Evolutionary conservation across 2,888 invertebrate species (phyloP).

Genomic region (Kuschelorhynchus macadamiae): DNA sequence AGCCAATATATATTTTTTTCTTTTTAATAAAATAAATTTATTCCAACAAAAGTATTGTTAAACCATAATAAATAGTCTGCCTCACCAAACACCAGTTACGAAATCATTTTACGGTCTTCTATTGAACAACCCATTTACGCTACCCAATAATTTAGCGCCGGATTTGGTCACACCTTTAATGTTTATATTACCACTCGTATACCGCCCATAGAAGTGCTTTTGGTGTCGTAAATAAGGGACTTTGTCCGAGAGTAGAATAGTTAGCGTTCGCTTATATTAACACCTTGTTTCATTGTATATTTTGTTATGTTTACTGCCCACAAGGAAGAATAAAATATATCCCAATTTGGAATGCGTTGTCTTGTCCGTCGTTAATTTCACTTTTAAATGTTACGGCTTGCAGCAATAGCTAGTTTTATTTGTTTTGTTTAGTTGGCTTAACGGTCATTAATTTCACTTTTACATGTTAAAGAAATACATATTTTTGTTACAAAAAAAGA

Average conservation of each 20-base stretch:
- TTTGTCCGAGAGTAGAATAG: too few relatives aligned
- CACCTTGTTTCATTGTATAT: slow-evolving; percentile 42
- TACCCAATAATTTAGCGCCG: slow-evolving; percentile 38
- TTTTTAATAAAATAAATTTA: too few relatives aligned
- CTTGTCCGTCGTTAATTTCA: too few relatives aligned
- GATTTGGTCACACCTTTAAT: slow-evolving; percentile 41
- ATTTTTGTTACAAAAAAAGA: too few relatives aligned
- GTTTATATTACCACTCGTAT: slow-evolving; percentile 35
- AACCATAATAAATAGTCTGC: background rate
- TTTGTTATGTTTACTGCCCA: slow-evolving; percentile 35
- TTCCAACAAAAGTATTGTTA: too few relatives aligned
- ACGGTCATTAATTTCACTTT: too few relatives aligned
- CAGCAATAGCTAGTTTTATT: too few relatives aligned
- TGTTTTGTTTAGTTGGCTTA: too few relatives aligned
- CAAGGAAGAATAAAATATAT: slow-evolving; percentile 5
- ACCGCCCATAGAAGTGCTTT: slow-evolving; percentile 29
- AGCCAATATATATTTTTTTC: too few relatives aligned
- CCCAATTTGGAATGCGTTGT: too few relatives aligned
- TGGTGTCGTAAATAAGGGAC: slow-evolving; percentile 39
- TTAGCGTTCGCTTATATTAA: slow-evolving; percentile 35
- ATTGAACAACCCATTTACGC: slow-evolving; percentile 30
- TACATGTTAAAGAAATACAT: too few relatives aligned
- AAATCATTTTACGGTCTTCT: slow-evolving; percentile 34
- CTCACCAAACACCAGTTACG: slow-evolving; percentile 9
- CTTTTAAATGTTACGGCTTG: too few relatives aligned